These are phyloP conservation scores for Drosophila nigricruria DNA, from an alignment of 2,888 invertebrate species.

Conservation along the genomic window DNA sequence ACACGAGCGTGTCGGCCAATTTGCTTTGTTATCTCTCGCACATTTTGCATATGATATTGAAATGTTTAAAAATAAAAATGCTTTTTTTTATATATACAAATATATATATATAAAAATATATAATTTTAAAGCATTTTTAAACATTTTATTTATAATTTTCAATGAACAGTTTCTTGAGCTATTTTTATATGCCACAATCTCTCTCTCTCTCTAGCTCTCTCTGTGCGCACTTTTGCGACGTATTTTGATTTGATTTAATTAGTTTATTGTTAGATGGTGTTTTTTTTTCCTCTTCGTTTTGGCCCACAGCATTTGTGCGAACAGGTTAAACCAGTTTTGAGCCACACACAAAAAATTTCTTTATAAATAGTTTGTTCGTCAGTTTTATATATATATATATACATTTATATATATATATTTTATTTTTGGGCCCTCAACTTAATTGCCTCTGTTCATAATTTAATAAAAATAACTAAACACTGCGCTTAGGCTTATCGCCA, in stretches of 20 bases:
- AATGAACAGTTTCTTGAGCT: constrained; percentile 48
- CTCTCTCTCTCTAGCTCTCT: constrained; percentile 5
- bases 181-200: constrained; percentile 38
- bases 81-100: neutral
- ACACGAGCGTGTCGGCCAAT: constrained; percentile 18
- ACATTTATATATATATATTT: neutral
- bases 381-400: constrained; percentile 23
- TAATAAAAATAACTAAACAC: constrained; percentile 56
- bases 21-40: constrained; percentile 26
- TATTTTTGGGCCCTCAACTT: constrained; percentile 33
- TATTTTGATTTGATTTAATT: constrained; percentile 74
- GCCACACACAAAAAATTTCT: constrained; percentile 41
- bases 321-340: constrained; percentile 69
- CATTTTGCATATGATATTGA: constrained; percentile 61
- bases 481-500: constrained; percentile 65
- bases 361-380: constrained; percentile 48
- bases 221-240: constrained; percentile 61
- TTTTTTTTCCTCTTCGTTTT: constrained; percentile 28
- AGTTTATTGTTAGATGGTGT: constrained; percentile 70
- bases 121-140: constrained; percentile 32
- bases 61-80: constrained; percentile 25
- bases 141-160: constrained; percentile 62
- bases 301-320: constrained; percentile 43
- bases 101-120: constrained; percentile 15
- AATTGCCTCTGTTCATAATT: constrained; percentile 60